Conservation (phyloP, 2,797 vertebrate species). For the Ctenochaetus hawaiiensis region DNA sequence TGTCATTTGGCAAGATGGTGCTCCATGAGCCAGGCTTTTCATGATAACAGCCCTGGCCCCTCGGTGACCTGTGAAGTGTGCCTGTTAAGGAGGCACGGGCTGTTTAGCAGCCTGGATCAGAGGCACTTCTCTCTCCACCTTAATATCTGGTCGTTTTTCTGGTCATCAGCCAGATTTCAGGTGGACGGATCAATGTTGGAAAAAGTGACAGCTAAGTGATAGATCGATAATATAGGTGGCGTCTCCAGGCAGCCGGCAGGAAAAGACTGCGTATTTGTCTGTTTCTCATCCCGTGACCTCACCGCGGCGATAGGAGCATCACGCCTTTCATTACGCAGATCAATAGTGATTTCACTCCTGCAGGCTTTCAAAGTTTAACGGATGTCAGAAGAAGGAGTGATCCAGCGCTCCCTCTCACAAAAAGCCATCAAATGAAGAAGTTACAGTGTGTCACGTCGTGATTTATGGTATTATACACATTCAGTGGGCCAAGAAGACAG, state of each 20-base stretch:
- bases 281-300: slow-evolving; percentile 63
- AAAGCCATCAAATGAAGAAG: slow-evolving; percentile 16
- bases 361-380: slow-evolving; percentile 44
- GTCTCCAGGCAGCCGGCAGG: slow-evolving; percentile 38
- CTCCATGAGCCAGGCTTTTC: slow-evolving; percentile 62
- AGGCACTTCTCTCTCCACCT: slow-evolving; percentile 34
- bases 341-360: slow-evolving; percentile 62
- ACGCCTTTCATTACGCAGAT: slow-evolving; percentile 67
- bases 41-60: slow-evolving; percentile 66
- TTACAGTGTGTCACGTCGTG: slow-evolving; percentile 3
- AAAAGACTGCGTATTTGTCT: slow-evolving; percentile 32
- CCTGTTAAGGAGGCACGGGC: slow-evolving; percentile 40
- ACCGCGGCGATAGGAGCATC: slow-evolving; percentile 49
- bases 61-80: slow-evolving; percentile 62
- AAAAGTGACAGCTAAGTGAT: slow-evolving; percentile 70
- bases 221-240: slow-evolving; percentile 64
- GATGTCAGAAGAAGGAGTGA: slow-evolving; percentile 34
- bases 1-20: slow-evolving; percentile 65
- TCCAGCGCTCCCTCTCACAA: neutral
- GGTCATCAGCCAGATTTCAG: slow-evolving; percentile 49
- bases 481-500: neutral
- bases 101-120: slow-evolving; percentile 60
- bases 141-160: slow-evolving; percentile 53
- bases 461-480: slow-evolving; percentile 48
- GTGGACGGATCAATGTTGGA: slow-evolving; percentile 58